Conservation (phyloP, 2,797 vertebrate species). For the Lateolabrax maculatus region DNA sequence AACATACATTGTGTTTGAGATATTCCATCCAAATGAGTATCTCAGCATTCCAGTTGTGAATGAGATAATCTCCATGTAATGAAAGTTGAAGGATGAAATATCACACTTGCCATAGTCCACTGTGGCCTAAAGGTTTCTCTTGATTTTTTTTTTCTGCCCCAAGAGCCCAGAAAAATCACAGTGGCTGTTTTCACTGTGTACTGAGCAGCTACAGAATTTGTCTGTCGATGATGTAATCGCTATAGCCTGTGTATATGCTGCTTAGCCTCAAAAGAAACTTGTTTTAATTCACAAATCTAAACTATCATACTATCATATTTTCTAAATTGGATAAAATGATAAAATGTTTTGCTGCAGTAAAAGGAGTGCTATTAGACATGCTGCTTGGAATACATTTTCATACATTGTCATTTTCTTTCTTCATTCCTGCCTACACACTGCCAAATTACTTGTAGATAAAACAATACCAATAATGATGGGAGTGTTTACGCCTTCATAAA, state of each 20-base stretch:
- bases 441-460: constrained; percentile 65
- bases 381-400: constrained; percentile 41
- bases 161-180: not conserved
- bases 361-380: constrained; percentile 10
- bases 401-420: constrained; percentile 54
- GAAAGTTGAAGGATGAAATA: not conserved
- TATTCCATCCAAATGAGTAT: constrained; percentile 4
- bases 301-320: not conserved
- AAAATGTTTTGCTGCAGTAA: constrained; percentile 18
- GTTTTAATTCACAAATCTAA: constrained; percentile 12
- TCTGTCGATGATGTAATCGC: not conserved
- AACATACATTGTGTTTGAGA: not conserved
- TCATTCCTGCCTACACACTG: constrained; percentile 58
- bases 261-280: constrained; percentile 15
- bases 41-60: constrained; percentile 5
- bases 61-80: not conserved
- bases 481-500: constrained; percentile 63
- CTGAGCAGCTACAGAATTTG: not conserved
- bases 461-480: constrained; percentile 63
- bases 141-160: not conserved
- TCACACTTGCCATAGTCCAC: not conserved
- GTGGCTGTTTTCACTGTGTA: not conserved
- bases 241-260: not conserved
- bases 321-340: constrained; percentile 12
- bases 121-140: not conserved